Percentiles rank a stretch among this genome's conserved stretches.
phyloP scores from a whole-genome alignment of 2,888 invertebrate genomes.

The Nomada lathburiana region DNA sequence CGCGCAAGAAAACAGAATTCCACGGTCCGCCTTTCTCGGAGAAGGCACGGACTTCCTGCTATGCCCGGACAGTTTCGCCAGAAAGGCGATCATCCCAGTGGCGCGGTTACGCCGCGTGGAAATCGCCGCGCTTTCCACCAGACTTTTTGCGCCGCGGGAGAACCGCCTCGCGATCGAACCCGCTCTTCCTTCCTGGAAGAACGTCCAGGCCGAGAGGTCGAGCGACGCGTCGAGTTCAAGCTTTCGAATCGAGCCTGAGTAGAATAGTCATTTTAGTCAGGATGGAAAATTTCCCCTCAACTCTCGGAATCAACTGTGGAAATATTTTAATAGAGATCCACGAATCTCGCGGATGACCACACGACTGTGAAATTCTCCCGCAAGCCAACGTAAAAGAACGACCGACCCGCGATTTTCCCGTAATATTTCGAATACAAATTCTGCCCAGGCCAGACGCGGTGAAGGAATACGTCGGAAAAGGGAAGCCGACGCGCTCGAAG shows the following conservation, averaged over 20 bases:
- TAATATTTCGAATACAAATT: too few relatives aligned
- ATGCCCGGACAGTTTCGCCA: constrained; percentile 46
- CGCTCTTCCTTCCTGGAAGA: constrained; percentile 38
- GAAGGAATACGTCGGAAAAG: too few relatives aligned
- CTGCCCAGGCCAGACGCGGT: not conserved
- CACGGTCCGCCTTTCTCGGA: constrained; percentile 36
- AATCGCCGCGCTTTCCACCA: constrained; percentile 48
- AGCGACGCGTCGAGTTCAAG: not conserved
- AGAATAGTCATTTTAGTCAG: too few relatives aligned
- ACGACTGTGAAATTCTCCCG: too few relatives aligned
- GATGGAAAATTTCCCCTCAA: too few relatives aligned
- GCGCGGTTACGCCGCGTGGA: constrained; percentile 47
- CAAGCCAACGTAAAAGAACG: too few relatives aligned
- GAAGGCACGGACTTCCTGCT: constrained; percentile 38
- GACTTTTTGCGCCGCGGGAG: constrained; percentile 26
- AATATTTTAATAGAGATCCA: too few relatives aligned
- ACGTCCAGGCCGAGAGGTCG: not conserved
- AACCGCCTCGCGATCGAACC: constrained; percentile 29
- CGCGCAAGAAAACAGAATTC: constrained; percentile 48
- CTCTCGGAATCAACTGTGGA: too few relatives aligned
- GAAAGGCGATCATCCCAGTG: constrained; percentile 47
- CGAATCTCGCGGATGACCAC: too few relatives aligned
- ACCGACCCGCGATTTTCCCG: too few relatives aligned
- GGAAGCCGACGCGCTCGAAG: not conserved
- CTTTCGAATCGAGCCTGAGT: too few relatives aligned